These are phyloP conservation scores for Orchesellides sinensis DNA, from an alignment of 2,888 invertebrate species.

Conservation along the genomic window DNA sequence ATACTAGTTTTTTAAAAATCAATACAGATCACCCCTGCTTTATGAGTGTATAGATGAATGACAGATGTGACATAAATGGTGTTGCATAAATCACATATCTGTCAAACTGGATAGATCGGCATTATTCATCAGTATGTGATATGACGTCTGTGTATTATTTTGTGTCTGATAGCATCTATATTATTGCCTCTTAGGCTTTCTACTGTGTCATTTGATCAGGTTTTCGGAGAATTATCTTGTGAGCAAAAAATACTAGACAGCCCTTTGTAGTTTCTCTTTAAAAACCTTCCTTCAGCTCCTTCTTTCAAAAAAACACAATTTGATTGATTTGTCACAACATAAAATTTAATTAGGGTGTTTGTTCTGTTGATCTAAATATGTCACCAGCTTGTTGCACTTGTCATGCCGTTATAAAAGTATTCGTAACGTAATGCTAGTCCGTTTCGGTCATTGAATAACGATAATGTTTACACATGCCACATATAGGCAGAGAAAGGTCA, in stretches of 20 bases:
- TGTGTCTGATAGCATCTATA: no score
- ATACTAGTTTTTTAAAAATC: conserved; percentile 34
- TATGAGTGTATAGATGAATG: conserved; percentile 48
- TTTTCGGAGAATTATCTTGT: no score
- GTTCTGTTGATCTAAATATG: conserved; percentile 42
- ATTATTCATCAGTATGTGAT: conserved; percentile 11
- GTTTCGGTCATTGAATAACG: background rate
- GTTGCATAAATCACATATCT: conserved; percentile 58
- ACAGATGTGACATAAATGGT: conserved; percentile 65
- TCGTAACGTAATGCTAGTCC: background rate
- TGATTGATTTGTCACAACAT: no score
- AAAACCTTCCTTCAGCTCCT: no score
- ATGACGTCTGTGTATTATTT: background rate
- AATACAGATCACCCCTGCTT: conserved; percentile 23
- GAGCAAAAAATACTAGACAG: no score
- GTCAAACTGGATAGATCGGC: conserved; percentile 39
- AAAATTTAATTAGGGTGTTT: no score
- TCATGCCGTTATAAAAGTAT: background rate
- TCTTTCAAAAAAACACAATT: no score
- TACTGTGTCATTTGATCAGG: no score
- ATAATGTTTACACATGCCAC: conserved; percentile 43
- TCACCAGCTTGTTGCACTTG: background rate
- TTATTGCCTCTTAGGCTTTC: no score
- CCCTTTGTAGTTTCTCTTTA: no score
- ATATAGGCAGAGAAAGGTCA: conserved; percentile 60